Evolutionary conservation across 2,113 vertebrate species (phyloP).

Genomic region (Columba janthina): DNA sequence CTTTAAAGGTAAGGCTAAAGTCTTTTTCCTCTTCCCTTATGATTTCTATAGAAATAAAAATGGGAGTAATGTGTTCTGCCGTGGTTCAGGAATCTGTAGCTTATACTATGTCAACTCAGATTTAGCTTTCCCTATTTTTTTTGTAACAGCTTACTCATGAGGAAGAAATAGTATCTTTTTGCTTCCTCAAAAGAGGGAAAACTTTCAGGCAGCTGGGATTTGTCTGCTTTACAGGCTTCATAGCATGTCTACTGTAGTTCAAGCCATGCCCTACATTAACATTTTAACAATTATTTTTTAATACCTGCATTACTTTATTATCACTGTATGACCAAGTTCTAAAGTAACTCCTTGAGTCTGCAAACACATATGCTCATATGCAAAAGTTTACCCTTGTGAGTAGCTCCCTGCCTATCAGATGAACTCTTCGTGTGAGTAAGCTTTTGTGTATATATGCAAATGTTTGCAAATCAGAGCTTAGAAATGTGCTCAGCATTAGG

Average conservation of each 20-base stretch:
- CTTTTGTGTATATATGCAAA: background rate
- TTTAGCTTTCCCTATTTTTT: background rate
- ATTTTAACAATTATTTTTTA: background rate
- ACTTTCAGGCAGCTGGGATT: background rate
- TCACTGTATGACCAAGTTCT: background rate
- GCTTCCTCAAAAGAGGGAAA: background rate
- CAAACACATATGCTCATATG: background rate
- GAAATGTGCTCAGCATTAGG: background rate
- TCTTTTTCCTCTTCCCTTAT: background rate
- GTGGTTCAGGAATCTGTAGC: background rate
- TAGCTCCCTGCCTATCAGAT: background rate
- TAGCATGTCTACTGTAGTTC: background rate
- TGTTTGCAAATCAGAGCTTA: background rate
- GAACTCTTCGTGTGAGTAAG: background rate
- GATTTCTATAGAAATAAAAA: background rate
- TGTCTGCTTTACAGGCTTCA: background rate
- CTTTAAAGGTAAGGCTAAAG: background rate
- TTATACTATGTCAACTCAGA: background rate
- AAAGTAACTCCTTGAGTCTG: background rate
- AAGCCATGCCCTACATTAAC: background rate
- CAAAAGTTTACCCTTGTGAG: background rate
- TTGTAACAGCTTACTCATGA: background rate
- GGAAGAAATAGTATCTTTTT: background rate
- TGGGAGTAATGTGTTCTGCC: background rate
- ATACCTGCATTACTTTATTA: background rate